Conservation (phyloP, 1,140 invertebrate species). For the Bilobella aurantiaca region DNA sequence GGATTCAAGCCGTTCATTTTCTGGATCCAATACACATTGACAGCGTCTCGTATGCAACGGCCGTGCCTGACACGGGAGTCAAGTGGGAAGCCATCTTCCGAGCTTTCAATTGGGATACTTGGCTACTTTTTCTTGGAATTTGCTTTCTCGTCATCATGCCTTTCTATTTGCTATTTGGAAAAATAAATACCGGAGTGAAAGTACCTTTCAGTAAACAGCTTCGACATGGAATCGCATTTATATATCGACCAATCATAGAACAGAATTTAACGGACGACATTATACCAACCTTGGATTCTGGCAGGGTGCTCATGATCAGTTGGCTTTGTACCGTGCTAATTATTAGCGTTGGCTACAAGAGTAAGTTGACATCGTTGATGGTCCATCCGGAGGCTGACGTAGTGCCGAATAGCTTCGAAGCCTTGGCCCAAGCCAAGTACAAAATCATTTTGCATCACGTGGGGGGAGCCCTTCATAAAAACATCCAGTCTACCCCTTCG, state of each 20-base stretch:
- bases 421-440: background rate
- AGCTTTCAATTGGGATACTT: background rate
- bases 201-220: too few relatives aligned
- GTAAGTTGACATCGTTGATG: conserved; percentile 3
- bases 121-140: background rate
- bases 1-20: background rate
- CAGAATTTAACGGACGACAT: background rate
- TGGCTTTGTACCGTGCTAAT: background rate
- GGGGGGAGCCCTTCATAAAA: background rate
- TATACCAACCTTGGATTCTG: background rate
- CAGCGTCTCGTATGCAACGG: background rate
- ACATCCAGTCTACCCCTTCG: background rate
- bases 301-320: background rate
- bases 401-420: background rate
- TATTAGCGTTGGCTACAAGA: conserved; percentile 6
- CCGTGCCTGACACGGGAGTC: background rate
- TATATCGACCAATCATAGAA: conserved; percentile 5
- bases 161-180: background rate
- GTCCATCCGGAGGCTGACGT: background rate
- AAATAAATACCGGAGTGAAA: too few relatives aligned
- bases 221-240: background rate
- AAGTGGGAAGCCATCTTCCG: background rate
- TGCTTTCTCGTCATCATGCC: background rate
- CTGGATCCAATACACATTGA: background rate
- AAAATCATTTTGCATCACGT: conserved; percentile 4